A percentile compares a stretch with the other conserved stretches of the same genome.
Conservation (phyloP, 2,797 vertebrate species). For the Melopsittacus undulatus region DNA sequence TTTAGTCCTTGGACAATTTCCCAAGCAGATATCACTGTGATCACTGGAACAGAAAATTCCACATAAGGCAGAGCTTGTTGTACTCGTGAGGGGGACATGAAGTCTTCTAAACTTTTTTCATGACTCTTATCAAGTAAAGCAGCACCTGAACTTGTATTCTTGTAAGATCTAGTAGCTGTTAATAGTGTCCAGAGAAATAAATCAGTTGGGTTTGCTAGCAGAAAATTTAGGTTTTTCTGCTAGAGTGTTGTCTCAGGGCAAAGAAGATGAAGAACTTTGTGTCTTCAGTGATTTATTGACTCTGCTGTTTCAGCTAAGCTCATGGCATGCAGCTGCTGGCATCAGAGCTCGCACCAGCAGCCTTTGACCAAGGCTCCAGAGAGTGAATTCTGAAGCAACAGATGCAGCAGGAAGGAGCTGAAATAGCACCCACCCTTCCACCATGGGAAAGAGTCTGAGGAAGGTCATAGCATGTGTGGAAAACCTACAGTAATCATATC, state of each 20-base stretch:
- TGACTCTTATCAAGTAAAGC: not conserved
- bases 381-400: not conserved
- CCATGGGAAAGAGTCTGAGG: not conserved
- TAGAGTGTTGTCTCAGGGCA: not conserved
- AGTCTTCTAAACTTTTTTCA: not conserved
- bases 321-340: not conserved
- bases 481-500: not conserved
- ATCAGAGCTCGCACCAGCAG: not conserved
- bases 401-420: not conserved
- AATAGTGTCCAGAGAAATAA: not conserved
- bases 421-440: not conserved
- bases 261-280: not conserved
- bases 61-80: not conserved
- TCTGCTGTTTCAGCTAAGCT: not conserved
- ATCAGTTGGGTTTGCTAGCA: not conserved
- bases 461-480: not conserved
- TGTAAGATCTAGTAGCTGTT: not conserved
- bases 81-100: not conserved
- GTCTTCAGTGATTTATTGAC: not conserved
- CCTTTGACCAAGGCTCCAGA: not conserved
- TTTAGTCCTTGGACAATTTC: not conserved
- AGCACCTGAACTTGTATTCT: not conserved
- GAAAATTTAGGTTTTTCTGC: not conserved
- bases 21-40: not conserved
- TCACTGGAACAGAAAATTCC: not conserved